phyloP scores from a whole-genome alignment of 2,888 invertebrate genomes.

The Portevinia maculata region DNA sequence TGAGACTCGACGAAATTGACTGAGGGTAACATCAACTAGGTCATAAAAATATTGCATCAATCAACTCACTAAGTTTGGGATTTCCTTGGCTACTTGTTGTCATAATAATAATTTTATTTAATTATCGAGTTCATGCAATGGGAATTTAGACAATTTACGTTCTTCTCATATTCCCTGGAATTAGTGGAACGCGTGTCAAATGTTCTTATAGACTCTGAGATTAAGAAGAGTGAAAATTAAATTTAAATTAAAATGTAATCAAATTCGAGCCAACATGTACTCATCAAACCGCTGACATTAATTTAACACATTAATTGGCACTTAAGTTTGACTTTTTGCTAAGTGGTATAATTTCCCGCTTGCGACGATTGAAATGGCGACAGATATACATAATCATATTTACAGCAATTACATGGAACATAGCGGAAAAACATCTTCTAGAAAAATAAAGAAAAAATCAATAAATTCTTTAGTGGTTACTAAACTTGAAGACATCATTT shows the following conservation, averaged over 20 bases:
- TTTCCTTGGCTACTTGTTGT: not conserved
- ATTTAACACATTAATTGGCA: too few species aligned
- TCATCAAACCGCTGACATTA: constrained; percentile 25
- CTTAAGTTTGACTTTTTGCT: constrained; percentile 21
- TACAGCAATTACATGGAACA: constrained; percentile 8
- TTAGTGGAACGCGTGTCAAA: constrained; percentile 15
- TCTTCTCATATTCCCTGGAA: not conserved
- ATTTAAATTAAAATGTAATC: constrained; percentile 26
- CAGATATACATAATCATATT: not conserved
- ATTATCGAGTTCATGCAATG: constrained; percentile 19
- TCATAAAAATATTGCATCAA: not conserved
- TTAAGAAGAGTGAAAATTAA: constrained; percentile 17
- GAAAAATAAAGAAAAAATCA: too few species aligned
- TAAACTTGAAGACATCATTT: constrained; percentile 14
- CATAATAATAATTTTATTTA: not conserved
- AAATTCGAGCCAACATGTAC: not conserved
- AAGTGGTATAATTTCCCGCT: not conserved
- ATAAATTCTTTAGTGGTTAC: not conserved
- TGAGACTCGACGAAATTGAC: not conserved
- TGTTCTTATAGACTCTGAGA: not conserved
- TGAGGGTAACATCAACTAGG: not conserved
- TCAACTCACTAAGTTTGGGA: not conserved
- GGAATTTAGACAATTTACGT: not conserved
- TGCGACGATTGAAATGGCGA: not conserved
- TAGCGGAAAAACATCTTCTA: not conserved